These are phyloP conservation scores for Xyliphius kryptos DNA, from an alignment of 2,113 vertebrate species.

Conservation along the genomic window DNA sequence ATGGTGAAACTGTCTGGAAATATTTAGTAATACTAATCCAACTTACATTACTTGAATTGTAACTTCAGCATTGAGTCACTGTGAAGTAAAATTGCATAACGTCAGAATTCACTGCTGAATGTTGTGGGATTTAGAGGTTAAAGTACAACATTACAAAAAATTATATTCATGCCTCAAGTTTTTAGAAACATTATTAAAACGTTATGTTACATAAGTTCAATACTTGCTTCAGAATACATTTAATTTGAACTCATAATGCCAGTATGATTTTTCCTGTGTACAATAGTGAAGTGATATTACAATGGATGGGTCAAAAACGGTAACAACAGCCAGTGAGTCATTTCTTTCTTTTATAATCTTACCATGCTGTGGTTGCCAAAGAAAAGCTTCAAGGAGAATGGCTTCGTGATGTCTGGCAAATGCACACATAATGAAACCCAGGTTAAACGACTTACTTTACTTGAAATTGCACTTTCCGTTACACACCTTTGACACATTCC, in stretches of 20 bases:
- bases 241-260: neutral
- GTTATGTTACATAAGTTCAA: too few species aligned
- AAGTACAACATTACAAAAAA: too few species aligned
- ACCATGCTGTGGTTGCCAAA: slow-evolving; percentile 1
- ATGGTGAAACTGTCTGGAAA: neutral
- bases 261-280: neutral
- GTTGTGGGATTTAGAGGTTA: too few species aligned
- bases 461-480: slow-evolving; percentile 1
- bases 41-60: too few species aligned
- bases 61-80: too few species aligned
- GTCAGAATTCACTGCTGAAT: too few species aligned
- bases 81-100: too few species aligned
- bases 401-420: slow-evolving; percentile 18
- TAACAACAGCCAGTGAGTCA: slow-evolving; percentile 8
- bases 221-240: neutral
- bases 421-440: slow-evolving; percentile 13
- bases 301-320: slow-evolving; percentile 2
- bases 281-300: neutral
- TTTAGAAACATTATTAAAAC: too few species aligned
- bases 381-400: slow-evolving; percentile 6
- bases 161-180: too few species aligned
- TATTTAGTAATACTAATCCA: neutral
- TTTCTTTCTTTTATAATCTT: neutral
- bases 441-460: slow-evolving; percentile 1
- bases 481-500: slow-evolving; percentile 31